Base-by-base conservation (phyloP, 1,140 invertebrate genomes). In the Drosophila mauritiana region DNA sequence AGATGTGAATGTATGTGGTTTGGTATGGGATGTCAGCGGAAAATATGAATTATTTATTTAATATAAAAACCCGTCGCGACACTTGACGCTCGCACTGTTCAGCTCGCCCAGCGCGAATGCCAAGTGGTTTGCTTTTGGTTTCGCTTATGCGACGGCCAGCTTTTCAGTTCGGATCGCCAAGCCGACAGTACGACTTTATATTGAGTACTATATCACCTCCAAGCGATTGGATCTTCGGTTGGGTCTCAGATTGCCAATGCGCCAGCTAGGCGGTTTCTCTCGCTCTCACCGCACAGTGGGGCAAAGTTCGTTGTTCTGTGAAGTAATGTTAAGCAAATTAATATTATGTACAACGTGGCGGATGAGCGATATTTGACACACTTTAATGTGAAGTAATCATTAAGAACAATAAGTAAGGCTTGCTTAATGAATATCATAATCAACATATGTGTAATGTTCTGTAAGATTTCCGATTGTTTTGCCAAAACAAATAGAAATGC, bases 51-150 rank as follows among this genome's bases (percentile, higher is more conserved):
- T 31, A 31, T 17, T 17, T 17, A 8, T 31, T 31, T 10, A 10
- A 10, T 57, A 25, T 31, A 51, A 25, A 46, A 46, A 43, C 45
- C 55, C 27, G 62, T 37, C 40, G 40, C 62, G 59, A 63, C 59
- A 63, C 59, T 63, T 42, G 54, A 63, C 59, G 59, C 54, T 61
- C 37, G 61, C 64, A 65, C 59, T 52, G 64, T 25, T 68, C 61
- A 45, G 42, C 17, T 62, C 31, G 64, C 61, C 46, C 64, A 68
- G 64, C 37, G 46, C 61, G 63, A 68, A 68, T 68, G 64, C 27
- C 46, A 53, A 46, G 59, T 31, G 48, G 15, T 36, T 64, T 36
- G 31, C 17, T 12, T 20, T 45, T 31, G 7, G 31, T 10, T 31
- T 31, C 31, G 31, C 31, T 31, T 31, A 31, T 10, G 31, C 31